phyloP scores from a whole-genome alignment of 2,888 invertebrate species.

The Hoplodrina ambigua region DNA sequence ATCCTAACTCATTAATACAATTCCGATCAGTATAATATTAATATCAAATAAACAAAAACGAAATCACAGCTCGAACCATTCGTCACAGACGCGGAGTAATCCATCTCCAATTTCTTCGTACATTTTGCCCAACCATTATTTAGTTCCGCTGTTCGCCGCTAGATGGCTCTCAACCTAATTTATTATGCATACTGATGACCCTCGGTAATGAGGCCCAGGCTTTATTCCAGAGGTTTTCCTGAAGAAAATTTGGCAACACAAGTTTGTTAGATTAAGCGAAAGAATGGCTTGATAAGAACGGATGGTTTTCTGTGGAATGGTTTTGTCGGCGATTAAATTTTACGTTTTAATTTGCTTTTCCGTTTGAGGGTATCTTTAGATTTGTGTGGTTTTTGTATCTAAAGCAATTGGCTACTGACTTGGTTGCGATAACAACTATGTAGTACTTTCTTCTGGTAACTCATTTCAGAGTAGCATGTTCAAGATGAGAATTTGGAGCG shows the following conservation, averaged over 20 bases:
- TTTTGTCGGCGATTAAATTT: conserved; percentile 64
- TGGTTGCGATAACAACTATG: neutral
- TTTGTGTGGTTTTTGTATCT: neutral
- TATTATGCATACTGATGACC: conserved; percentile 95
- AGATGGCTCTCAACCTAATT: conserved; percentile 90
- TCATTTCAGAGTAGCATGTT: neutral
- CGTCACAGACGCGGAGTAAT: conserved; percentile 73
- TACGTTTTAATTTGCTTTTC: conserved; percentile 57
- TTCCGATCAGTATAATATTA: conserved; percentile 54
- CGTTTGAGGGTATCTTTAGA: conserved; percentile 9
- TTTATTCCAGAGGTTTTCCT: conserved; percentile 78
- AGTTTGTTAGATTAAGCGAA: conserved; percentile 78
- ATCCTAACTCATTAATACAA: conserved; percentile 47
- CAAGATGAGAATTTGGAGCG: too few species aligned
- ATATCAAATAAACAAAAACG: conserved; percentile 65
- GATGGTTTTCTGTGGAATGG: conserved; percentile 59
- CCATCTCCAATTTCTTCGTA: conserved; percentile 73
- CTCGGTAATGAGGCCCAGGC: conserved; percentile 90
- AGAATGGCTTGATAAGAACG: conserved; percentile 80
- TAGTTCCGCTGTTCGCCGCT: conserved; percentile 80
- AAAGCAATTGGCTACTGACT: neutral
- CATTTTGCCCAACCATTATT: conserved; percentile 71
- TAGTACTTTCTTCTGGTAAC: neutral
- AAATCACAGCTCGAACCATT: conserved; percentile 66
- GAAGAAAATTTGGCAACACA: conserved; percentile 83